These are phyloP conservation scores for Luperina nickerlii DNA, from an alignment of 2,888 invertebrate genomes.

Conservation along the genomic window DNA sequence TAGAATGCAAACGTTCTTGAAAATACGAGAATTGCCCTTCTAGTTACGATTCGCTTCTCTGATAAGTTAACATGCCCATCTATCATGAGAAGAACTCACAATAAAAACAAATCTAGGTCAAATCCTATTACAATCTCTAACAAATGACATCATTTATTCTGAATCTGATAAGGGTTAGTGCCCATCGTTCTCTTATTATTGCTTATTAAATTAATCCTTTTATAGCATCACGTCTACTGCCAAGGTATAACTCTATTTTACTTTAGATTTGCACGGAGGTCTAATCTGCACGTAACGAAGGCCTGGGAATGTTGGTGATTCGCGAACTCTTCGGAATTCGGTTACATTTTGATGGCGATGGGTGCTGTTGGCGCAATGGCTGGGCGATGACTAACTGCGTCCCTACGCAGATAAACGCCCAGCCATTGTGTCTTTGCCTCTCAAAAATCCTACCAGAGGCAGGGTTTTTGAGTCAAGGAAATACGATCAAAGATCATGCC, in stretches of 20 bases:
- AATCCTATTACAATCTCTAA: slow-evolving; percentile 15
- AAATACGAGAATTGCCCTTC: not conserved
- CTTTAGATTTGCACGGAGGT: slow-evolving; percentile 17
- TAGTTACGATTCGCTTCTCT: not conserved
- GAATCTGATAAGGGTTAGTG: slow-evolving; percentile 29
- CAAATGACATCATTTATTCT: slow-evolving; percentile 32
- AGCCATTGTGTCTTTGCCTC: too few species aligned
- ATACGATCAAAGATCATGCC: not conserved
- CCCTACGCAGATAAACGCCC: too few species aligned
- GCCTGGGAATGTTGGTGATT: slow-evolving; percentile 10
- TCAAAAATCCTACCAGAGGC: too few species aligned
- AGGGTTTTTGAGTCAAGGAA: not conserved
- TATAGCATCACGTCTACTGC: slow-evolving; percentile 33
- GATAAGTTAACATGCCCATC: not conserved
- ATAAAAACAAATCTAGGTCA: slow-evolving; percentile 35
- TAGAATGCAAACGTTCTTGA: not conserved
- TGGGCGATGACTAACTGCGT: not conserved
- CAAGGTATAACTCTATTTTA: slow-evolving; percentile 33
- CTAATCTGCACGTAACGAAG: slow-evolving; percentile 16
- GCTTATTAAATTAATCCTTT: slow-evolving; percentile 36
- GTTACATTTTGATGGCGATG: not conserved
- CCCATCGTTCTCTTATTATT: slow-evolving; percentile 24
- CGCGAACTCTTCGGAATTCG: not conserved
- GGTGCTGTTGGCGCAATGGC: not conserved
- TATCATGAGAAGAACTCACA: not conserved